A percentile compares a stretch with the other conserved stretches of the same genome.
Conservation (phyloP, 2,797 vertebrate species). For the Anguilla marmorata region DNA sequence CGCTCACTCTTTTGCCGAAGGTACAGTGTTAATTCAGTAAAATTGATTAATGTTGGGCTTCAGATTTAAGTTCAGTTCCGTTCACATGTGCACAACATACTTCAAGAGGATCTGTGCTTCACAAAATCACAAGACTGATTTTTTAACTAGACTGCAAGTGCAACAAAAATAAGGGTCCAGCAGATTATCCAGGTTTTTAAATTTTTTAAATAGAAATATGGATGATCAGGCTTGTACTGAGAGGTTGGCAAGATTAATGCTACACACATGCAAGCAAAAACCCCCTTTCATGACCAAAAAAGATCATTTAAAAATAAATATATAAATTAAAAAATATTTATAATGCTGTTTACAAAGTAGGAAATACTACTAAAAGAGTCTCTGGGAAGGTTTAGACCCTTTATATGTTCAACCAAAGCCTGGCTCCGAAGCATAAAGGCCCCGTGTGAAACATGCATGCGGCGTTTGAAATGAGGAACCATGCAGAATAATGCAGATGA, state of each 20-base stretch:
- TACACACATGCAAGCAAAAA: not conserved
- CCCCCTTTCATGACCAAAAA: not conserved
- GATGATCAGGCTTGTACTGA: not conserved
- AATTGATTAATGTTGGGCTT: not conserved
- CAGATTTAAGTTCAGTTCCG: not conserved
- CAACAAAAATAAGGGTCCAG: not conserved
- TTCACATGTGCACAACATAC: not conserved
- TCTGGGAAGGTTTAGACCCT: not conserved
- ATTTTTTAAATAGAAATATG: not conserved
- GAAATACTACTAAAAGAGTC: not conserved
- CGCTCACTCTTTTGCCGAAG: not conserved
- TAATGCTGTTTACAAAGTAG: not conserved
- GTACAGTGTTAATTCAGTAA: not conserved
- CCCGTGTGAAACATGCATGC: not conserved
- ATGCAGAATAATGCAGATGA: constrained; percentile 43
- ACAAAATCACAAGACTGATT: not conserved
- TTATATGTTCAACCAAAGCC: not conserved
- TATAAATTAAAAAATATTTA: not conserved
- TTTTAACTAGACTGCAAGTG: not conserved
- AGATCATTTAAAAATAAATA: not conserved
- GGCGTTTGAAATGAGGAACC: not conserved
- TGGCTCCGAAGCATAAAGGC: not conserved
- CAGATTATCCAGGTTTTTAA: not conserved
- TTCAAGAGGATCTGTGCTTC: not conserved
- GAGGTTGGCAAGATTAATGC: not conserved